These are phyloP conservation scores for Anguilla japonica DNA, from an alignment of 2,113 vertebrate genomes.

Conservation along the genomic window DNA sequence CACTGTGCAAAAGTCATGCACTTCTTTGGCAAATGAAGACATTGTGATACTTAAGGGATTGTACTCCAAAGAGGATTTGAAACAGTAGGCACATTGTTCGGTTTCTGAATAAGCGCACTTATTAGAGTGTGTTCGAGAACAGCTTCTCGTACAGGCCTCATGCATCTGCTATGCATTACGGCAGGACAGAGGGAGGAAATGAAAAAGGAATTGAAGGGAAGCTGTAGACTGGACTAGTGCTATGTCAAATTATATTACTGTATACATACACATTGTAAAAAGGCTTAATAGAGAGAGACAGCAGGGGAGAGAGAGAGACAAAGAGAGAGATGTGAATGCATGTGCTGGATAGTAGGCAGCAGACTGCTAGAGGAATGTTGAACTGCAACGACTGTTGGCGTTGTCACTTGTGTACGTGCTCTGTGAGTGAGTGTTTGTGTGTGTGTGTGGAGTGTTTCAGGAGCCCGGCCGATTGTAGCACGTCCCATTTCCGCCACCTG, in stretches of 20 bases:
- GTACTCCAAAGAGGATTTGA: neutral
- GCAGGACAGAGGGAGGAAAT: too few relatives aligned
- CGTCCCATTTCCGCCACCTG: neutral
- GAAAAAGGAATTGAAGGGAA: too few relatives aligned
- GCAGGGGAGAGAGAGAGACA: too few relatives aligned
- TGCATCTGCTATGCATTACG: too few relatives aligned
- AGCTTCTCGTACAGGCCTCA: neutral
- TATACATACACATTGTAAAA: too few relatives aligned
- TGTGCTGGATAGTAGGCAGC: neutral
- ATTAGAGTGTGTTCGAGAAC: neutral
- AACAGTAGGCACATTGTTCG: neutral
- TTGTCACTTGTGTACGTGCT: neutral
- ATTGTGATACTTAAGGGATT: neutral
- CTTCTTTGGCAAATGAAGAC: constrained; percentile 2
- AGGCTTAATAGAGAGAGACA: too few relatives aligned
- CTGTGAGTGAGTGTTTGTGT: constrained; percentile 31
- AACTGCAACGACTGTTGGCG: neutral
- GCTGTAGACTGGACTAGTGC: too few relatives aligned
- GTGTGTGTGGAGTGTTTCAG: constrained; percentile 30
- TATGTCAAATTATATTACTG: too few relatives aligned
- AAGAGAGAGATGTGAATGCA: too few relatives aligned
- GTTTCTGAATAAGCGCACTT: neutral
- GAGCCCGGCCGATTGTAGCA: neutral
- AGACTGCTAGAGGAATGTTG: neutral
- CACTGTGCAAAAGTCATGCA: neutral